phyloP scores from a whole-genome alignment of 1,140 invertebrate species.

The Theocolax elegans region DNA sequence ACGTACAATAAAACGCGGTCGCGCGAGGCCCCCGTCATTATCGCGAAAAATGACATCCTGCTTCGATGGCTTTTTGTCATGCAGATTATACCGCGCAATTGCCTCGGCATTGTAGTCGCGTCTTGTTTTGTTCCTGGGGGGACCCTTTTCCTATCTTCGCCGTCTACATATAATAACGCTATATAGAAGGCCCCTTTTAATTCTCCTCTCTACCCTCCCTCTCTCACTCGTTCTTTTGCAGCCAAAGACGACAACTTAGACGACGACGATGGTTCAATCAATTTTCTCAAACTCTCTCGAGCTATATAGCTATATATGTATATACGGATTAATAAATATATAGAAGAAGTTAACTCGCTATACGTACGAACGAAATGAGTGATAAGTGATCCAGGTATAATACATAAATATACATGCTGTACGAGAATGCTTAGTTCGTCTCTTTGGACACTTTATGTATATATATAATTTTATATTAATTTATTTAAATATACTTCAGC shows the following conservation, averaged over 20 bases:
- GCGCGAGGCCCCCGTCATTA: slow-evolving; percentile 3
- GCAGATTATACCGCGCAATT: slow-evolving; percentile 34
- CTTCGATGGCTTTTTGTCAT: slow-evolving; percentile 32
- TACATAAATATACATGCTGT: too few species aligned
- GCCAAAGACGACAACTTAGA: too few species aligned
- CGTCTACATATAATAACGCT: not conserved
- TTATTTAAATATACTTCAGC: too few species aligned
- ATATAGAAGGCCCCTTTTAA: slow-evolving; percentile 21
- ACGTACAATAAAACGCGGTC: not conserved
- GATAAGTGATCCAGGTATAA: too few species aligned
- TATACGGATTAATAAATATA: too few species aligned
- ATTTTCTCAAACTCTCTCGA: slow-evolving; percentile 33
- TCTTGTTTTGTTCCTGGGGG: slow-evolving; percentile 11
- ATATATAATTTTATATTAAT: too few species aligned
- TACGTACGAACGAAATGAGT: too few species aligned
- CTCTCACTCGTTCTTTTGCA: too few species aligned
- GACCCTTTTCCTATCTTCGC: not conserved
- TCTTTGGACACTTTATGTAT: too few species aligned
- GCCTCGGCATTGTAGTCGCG: slow-evolving; percentile 10
- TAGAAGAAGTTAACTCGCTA: too few species aligned
- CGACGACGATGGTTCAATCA: not conserved
- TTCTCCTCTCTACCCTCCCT: not conserved
- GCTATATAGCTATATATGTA: too few species aligned
- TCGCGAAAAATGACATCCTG: slow-evolving; percentile 36
- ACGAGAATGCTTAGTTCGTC: too few species aligned